Percentiles rank a stretch among this genome's conserved stretches.
phyloP scores from a whole-genome alignment of 1,140 invertebrate genomes.

The Eupeodes corollae region DNA sequence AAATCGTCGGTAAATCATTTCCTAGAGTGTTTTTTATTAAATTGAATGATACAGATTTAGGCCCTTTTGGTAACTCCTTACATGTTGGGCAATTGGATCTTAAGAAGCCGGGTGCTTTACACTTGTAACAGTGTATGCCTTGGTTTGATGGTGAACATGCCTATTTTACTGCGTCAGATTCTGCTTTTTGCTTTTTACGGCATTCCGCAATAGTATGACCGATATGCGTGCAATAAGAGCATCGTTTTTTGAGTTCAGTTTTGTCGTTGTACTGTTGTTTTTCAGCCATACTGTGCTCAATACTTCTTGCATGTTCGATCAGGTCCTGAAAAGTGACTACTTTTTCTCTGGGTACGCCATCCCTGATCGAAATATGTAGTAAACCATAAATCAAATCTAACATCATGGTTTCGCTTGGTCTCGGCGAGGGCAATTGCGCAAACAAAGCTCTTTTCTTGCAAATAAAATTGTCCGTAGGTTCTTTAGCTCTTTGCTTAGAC shows the following conservation, averaged over 20 bases:
- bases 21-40: background rate
- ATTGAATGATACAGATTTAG: background rate
- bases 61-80: no score
- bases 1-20: background rate
- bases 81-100: background rate
- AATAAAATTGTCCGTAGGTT: conserved; percentile 7
- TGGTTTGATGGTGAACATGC: no score
- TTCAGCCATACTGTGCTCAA: background rate
- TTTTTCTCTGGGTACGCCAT: conserved; percentile 4
- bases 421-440: background rate
- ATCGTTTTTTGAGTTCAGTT: no score
- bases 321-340: conserved; percentile 4
- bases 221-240: no score
- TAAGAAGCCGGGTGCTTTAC: background rate
- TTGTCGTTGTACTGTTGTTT: no score
- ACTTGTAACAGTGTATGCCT: no score
- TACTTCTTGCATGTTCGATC: background rate
- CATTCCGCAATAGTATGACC: no score
- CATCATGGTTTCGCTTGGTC: conserved; percentile 1
- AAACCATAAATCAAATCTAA: conserved; percentile 13
- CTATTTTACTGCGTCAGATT: no score
- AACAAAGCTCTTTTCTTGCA: conserved; percentile 5
- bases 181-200: no score
- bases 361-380: conserved; percentile 5
- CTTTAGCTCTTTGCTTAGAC: conserved; percentile 3